Conservation (phyloP, 2,888 invertebrate species). For the Diploptera punctata region DNA sequence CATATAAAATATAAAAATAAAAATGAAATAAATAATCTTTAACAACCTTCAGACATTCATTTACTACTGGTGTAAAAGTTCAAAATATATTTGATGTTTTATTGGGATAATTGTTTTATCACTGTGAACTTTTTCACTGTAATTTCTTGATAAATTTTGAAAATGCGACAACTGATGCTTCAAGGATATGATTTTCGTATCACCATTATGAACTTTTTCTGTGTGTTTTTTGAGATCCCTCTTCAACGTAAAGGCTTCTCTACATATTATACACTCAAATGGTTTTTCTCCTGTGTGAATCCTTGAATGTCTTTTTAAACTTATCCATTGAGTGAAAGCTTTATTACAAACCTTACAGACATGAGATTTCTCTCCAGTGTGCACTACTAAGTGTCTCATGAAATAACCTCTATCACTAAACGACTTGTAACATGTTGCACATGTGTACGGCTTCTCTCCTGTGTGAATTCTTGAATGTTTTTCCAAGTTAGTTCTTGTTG, state of each 20-base stretch:
- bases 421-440: slow-evolving; percentile 36
- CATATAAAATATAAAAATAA: too few species aligned
- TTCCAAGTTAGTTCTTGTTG: background rate
- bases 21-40: too few species aligned
- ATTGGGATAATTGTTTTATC: too few species aligned
- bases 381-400: background rate
- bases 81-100: too few species aligned
- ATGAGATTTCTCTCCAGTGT: slow-evolving; percentile 5
- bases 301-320: slow-evolving; percentile 1
- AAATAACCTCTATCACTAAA: slow-evolving; percentile 21
- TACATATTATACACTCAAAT: slow-evolving; percentile 6
- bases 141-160: background rate
- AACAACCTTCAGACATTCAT: too few species aligned
- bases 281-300: slow-evolving; percentile 18
- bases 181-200: background rate
- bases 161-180: background rate
- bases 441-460: slow-evolving; percentile 16
- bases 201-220: background rate
- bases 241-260: slow-evolving; percentile 6
- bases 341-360: background rate
- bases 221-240: slow-evolving; percentile 6
- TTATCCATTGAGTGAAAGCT: slow-evolving; percentile 2
- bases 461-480: slow-evolving; percentile 18
- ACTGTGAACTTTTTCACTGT: too few species aligned
- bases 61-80: too few species aligned